phyloP scores from a whole-genome alignment of 2,888 invertebrate genomes.

The Synanthedon vespiformis region DNA sequence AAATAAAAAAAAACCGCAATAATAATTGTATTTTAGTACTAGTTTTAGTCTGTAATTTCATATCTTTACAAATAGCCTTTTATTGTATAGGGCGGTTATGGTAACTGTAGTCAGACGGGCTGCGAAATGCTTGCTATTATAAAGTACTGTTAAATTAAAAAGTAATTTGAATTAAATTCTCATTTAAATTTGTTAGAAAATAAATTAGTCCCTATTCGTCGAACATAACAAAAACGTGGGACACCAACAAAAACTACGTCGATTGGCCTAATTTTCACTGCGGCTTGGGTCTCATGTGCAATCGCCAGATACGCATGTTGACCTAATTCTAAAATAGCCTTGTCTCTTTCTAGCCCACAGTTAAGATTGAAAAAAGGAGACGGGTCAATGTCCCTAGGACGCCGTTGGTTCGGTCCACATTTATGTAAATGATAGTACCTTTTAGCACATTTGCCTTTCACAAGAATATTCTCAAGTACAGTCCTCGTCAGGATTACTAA shows the following conservation, averaged over 20 bases:
- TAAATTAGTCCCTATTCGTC: too few relatives aligned
- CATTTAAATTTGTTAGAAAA: too few relatives aligned
- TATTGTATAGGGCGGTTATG: too few relatives aligned
- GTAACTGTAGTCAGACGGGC: too few relatives aligned
- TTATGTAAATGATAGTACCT: slow-evolving; percentile 11
- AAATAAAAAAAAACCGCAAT: too few relatives aligned
- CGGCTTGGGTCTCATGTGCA: slow-evolving; percentile 2
- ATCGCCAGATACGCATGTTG: slow-evolving; percentile 5
- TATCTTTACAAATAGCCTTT: too few relatives aligned
- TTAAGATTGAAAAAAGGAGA: background rate
- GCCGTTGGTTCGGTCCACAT: slow-evolving; percentile 5
- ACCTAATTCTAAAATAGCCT: slow-evolving; percentile 5
- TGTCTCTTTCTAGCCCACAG: slow-evolving; percentile 5
- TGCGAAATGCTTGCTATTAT: too few relatives aligned
- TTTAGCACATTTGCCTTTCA: slow-evolving; percentile 7
- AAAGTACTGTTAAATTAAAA: too few relatives aligned
- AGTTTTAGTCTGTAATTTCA: too few relatives aligned
- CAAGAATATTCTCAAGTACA: slow-evolving; percentile 4
- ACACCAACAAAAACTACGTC: background rate
- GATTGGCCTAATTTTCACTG: slow-evolving; percentile 9
- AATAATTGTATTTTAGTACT: too few relatives aligned
- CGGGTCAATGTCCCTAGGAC: slow-evolving; percentile 1
- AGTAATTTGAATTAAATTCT: too few relatives aligned
- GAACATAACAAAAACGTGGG: background rate
- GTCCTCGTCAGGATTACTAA: background rate